These are phyloP conservation scores for Trichonephila inaurata DNA, from an alignment of 1,140 invertebrate genomes.

Conservation along the genomic window DNA sequence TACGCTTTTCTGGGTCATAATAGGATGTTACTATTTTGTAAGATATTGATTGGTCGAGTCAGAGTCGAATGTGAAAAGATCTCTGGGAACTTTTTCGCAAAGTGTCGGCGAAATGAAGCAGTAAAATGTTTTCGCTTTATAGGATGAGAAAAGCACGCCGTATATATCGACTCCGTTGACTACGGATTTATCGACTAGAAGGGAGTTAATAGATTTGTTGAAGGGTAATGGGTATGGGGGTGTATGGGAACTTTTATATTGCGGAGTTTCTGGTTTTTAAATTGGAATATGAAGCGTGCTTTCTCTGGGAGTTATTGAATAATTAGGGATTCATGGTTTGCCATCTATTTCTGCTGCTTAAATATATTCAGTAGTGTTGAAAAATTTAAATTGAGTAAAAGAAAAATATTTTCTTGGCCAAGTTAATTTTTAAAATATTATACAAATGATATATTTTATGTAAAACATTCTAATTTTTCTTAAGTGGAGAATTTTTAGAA, in stretches of 20 bases:
- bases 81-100: background rate
- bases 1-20: conserved; percentile 32
- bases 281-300: background rate
- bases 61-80: background rate
- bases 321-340: too few species aligned
- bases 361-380: too few species aligned
- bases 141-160: background rate
- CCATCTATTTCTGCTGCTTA: too few species aligned
- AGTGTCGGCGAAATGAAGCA: conserved; percentile 40
- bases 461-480: too few species aligned
- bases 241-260: background rate
- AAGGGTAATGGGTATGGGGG: background rate
- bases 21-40: conserved; percentile 42
- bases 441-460: too few species aligned
- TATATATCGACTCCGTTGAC: background rate
- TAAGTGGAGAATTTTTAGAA: too few species aligned
- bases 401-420: too few species aligned
- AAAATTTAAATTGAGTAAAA: too few species aligned
- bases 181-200: conserved; percentile 10
- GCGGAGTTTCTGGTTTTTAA: background rate
- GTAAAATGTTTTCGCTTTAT: conserved; percentile 33
- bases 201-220: background rate
- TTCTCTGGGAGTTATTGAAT: too few species aligned
- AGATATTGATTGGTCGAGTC: conserved; percentile 24
- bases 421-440: too few species aligned